Conservation (phyloP, 2,113 vertebrate species). For the Gracilinanus agilis region DNA sequence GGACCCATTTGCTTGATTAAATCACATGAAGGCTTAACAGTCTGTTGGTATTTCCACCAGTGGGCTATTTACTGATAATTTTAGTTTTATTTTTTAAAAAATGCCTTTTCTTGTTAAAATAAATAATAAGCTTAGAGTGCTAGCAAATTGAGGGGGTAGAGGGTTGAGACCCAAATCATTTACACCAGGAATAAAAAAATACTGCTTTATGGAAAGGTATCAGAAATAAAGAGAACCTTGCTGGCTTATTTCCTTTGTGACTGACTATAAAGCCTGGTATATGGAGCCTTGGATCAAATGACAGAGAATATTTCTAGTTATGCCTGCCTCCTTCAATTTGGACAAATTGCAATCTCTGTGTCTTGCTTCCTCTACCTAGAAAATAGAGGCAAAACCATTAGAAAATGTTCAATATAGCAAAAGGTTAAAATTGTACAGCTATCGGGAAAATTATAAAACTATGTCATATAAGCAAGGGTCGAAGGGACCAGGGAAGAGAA, state of each 20-base stretch:
- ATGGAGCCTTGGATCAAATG: neutral
- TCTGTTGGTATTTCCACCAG: neutral
- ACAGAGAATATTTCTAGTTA: neutral
- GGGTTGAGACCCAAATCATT: fast-evolving
- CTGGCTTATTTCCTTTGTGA: neutral
- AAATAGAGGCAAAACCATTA: neutral
- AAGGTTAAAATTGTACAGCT: neutral
- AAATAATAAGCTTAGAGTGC: neutral
- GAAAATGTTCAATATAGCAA: neutral
- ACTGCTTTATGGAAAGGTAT: neutral
- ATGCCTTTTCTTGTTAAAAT: slow-evolving; percentile 7
- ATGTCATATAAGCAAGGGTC: neutral
- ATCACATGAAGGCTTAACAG: neutral
- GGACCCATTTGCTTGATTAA: slow-evolving; percentile 19
- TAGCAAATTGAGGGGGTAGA: neutral
- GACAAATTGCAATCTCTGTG: neutral
- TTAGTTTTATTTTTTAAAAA: slow-evolving; percentile 29
- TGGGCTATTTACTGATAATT: neutral
- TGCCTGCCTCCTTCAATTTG: neutral
- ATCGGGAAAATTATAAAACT: neutral
- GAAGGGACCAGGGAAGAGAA: neutral
- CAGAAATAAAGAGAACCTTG: neutral
- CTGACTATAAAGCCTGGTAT: neutral
- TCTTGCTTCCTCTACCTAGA: neutral
- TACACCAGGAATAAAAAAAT: neutral